phyloP scores from a whole-genome alignment of 2,113 vertebrate genomes.

The Euleptes europaea region DNA sequence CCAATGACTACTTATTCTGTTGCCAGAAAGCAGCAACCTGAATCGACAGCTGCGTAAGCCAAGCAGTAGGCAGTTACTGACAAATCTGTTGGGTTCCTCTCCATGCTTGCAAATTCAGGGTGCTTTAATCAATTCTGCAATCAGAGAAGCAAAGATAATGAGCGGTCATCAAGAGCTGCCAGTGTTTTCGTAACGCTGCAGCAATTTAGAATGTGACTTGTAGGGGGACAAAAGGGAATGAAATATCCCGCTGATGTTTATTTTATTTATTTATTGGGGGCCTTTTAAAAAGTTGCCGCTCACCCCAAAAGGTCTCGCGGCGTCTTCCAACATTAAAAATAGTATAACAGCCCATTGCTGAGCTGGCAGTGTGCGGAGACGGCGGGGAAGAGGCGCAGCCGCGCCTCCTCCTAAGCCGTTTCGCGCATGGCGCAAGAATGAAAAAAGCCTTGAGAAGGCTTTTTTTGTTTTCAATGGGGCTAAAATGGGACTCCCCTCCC shows the following conservation, averaged over 20 bases:
- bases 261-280: no score
- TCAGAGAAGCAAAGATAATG: constrained; percentile 52
- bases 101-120: constrained; percentile 43
- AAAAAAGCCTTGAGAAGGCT: no score
- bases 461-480: no score
- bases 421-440: no score
- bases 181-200: constrained; percentile 36
- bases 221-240: not conserved
- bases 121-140: constrained; percentile 58
- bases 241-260: not conserved
- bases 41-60: constrained; percentile 12
- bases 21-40: not conserved
- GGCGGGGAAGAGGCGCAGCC: no score
- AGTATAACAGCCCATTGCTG: no score
- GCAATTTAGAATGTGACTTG: constrained; percentile 42
- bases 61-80: constrained; percentile 26
- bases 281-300: no score
- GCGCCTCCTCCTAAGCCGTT: no score
- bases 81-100: constrained; percentile 31
- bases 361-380: no score
- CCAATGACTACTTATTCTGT: constrained; percentile 5
- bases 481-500: no score
- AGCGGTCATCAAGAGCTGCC: constrained; percentile 34
- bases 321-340: no score
- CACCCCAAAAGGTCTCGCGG: no score